Percentiles rank a stretch among this genome's conserved stretches.
Evolutionary conservation across 2,888 invertebrate species (phyloP).

Genomic region (Spatulosminthurus flaviceps): DNA sequence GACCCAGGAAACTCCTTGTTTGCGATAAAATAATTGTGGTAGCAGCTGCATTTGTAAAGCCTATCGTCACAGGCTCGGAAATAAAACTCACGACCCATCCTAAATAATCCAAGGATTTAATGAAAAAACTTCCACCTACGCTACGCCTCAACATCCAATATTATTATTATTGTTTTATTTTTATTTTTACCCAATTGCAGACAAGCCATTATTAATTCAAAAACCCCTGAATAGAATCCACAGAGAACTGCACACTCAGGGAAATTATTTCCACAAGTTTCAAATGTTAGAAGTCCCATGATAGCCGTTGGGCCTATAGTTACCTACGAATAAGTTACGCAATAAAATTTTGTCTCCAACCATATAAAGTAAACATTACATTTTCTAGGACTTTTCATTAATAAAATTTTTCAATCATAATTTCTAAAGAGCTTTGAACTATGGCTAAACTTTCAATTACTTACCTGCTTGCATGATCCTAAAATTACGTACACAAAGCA

Average conservation of each 20-base stretch:
- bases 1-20: conserved; percentile 77
- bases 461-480: conserved; percentile 69
- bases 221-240: conserved; percentile 59
- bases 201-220: conserved; percentile 59
- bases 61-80: conserved; percentile 83
- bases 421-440: not conserved
- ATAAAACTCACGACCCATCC: conserved; percentile 86
- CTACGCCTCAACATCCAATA: too few species aligned
- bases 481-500: conserved; percentile 69
- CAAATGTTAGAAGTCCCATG: conserved; percentile 53
- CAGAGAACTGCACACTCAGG: conserved; percentile 58
- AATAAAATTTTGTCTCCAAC: not conserved
- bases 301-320: conserved; percentile 49
- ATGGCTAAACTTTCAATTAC: conserved; percentile 63
- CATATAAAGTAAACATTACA: not conserved
- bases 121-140: too few species aligned
- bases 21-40: conserved; percentile 84
- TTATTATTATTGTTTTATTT: too few species aligned
- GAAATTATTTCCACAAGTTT: conserved; percentile 58
- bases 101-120: too few species aligned
- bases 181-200: conserved; percentile 54
- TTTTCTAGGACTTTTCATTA: too few species aligned
- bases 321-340: not conserved
- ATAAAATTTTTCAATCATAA: not conserved
- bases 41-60: conserved; percentile 86